Conservation (phyloP, 2,113 vertebrate species). For the Bujurquina vittata region DNA sequence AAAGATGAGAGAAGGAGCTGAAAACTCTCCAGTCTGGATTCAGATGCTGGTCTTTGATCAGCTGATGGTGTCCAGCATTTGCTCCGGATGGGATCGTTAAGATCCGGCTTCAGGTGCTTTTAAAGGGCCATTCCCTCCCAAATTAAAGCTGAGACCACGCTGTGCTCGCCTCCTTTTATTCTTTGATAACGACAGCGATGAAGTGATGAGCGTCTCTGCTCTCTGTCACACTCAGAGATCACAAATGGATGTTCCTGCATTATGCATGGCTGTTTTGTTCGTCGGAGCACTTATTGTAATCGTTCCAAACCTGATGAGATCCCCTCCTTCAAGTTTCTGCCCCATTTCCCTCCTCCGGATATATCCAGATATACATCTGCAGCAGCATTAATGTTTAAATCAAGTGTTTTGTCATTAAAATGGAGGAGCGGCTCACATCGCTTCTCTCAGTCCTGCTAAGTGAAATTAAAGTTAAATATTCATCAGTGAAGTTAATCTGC, state of each 20-base stretch:
- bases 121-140: slow-evolving; percentile 11
- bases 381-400: slow-evolving; percentile 58
- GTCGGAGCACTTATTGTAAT: slow-evolving; percentile 23
- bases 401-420: slow-evolving; percentile 56
- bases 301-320: slow-evolving; percentile 20
- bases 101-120: slow-evolving; percentile 23
- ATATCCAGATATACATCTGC: slow-evolving; percentile 31
- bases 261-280: slow-evolving; percentile 62
- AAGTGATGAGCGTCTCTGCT: not conserved
- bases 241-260: slow-evolving; percentile 46
- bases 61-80: slow-evolving; percentile 38
- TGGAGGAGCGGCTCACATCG: slow-evolving; percentile 23
- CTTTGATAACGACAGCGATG: not conserved
- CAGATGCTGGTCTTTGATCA: slow-evolving; percentile 36
- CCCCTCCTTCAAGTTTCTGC: slow-evolving; percentile 53
- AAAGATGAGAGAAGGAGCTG: no score
- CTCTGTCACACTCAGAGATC: slow-evolving; percentile 7
- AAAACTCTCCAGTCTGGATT: not conserved
- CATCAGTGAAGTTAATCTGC: slow-evolving; percentile 12
- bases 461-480: slow-evolving; percentile 57
- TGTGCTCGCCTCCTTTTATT: not conserved
- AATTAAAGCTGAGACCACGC: not conserved
- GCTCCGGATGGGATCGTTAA: slow-evolving; percentile 55
- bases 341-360: slow-evolving; percentile 47
- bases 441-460: slow-evolving; percentile 5